Base-by-base conservation (phyloP, 2,113 vertebrate genomes). In the Chaetodon auriga region DNA sequence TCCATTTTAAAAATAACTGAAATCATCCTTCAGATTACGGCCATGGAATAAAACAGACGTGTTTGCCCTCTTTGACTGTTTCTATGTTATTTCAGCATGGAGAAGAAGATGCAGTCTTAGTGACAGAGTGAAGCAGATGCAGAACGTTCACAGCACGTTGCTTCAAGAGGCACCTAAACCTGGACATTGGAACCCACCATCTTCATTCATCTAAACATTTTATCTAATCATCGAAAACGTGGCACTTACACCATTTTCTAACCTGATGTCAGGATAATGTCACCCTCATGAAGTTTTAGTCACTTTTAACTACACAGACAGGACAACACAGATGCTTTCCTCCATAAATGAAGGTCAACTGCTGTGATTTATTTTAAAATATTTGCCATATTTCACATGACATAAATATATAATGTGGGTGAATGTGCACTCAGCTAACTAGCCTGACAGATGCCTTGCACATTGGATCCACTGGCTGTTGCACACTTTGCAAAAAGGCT, bases 51-150 rank as follows among this genome's bases (percentile, higher is more conserved):
- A 16, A 68, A 12, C 48, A 10, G 5, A 61, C 9, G 11, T 54
- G 2, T 23, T 2, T 36, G 0, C 21, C 19, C 35, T n/a, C 1
- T 30, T 30, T 85, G 14, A 70, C 13, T 74, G 21, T 68, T 70
- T 62, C 14, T 76, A 0, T 75, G 0, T 86, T 38, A 5, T 92
- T 87, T 79, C 91, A 96, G 95, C 66, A 81, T 95, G 87, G 93
- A 93, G 90, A 94, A 95, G 82, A 95, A 94, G 89, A 60, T 6
- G 1, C 23, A 2, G 21, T 93, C 92, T 48, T 91, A 93, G 80
- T 85, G 74, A 36, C 46, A 46, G 54, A 65, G 3, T 3, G 35
- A 62, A 74, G 68, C 30, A n/a, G 38, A 68, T 62, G 55, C 64
- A 75, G 43, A 41, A 30, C 5, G 8, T 35, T 19, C 53, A 57